phyloP scores from a whole-genome alignment of 1,140 invertebrate genomes.

The Dysdera silvatica region DNA sequence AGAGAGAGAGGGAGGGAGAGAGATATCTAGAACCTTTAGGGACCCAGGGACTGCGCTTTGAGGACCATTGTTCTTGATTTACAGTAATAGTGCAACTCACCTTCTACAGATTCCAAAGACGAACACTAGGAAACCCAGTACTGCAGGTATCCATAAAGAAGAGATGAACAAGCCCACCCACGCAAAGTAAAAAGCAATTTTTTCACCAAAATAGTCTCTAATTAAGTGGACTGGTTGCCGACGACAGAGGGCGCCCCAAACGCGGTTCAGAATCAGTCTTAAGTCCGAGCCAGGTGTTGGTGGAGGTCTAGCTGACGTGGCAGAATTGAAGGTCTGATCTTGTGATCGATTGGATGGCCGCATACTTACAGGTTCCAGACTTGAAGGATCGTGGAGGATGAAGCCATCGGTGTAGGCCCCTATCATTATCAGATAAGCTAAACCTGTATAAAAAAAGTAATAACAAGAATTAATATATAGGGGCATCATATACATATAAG shows the following conservation, averaged over 20 bases:
- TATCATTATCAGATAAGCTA: slow-evolving; percentile 42
- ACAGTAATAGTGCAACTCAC: slow-evolving; percentile 9
- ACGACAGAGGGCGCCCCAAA: not conserved
- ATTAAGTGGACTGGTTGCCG: slow-evolving; percentile 16
- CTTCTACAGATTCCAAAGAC: slow-evolving; percentile 38
- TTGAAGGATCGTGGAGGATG: slow-evolving; percentile 42
- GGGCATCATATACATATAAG: too few relatives aligned
- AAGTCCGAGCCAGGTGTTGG: not conserved
- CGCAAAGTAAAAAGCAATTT: slow-evolving; percentile 47
- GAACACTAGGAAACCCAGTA: slow-evolving; percentile 45
- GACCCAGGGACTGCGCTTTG: too few relatives aligned
- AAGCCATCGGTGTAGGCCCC: slow-evolving; percentile 41
- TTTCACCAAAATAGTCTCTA: slow-evolving; percentile 47
- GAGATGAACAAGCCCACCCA: slow-evolving; percentile 43
- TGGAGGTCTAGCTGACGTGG: not conserved
- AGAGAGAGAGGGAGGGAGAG: too few relatives aligned
- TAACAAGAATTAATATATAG: too few relatives aligned
- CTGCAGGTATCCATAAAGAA: slow-evolving; percentile 43
- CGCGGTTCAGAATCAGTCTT: not conserved
- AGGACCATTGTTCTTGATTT: too few relatives aligned
- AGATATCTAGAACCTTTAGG: too few relatives aligned
- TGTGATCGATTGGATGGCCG: not conserved
- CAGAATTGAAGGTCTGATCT: not conserved
- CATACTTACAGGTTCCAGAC: slow-evolving; percentile 25
- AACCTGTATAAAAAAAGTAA: slow-evolving; percentile 37